phyloP scores from a whole-genome alignment of 1,140 invertebrate species.

The Brachionus sp. region DNA sequence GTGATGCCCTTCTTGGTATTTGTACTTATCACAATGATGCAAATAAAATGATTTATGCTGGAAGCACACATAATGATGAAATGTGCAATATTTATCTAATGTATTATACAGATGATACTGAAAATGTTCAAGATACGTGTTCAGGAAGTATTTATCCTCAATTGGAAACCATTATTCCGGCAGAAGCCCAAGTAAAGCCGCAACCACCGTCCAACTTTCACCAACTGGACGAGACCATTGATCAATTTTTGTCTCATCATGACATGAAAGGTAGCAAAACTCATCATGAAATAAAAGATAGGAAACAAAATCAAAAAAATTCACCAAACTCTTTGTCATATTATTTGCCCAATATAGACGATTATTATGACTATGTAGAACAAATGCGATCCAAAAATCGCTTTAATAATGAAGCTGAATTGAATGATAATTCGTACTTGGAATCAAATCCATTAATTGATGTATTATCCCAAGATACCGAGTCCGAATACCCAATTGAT shows the following conservation, averaged over 20 bases:
- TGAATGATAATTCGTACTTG: conserved; percentile 28
- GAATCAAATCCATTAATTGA: background rate
- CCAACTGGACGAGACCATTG: background rate
- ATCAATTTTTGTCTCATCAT: background rate
- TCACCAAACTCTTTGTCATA: background rate
- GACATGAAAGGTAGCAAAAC: conserved; percentile 44
- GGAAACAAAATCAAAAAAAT: background rate
- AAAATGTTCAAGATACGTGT: conserved; percentile 16
- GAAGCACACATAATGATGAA: conserved; percentile 81
- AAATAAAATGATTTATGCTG: background rate
- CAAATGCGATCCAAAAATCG: conserved; percentile 34
- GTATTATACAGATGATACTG: conserved; percentile 76
- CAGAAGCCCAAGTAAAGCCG: conserved; percentile 35
- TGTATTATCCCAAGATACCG: background rate
- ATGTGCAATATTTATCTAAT: conserved; percentile 99
- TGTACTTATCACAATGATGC: conserved; percentile 27
- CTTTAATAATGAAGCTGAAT: conserved; percentile 14
- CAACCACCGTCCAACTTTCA: background rate
- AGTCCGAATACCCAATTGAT: conserved; percentile 4
- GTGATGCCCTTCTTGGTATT: conserved; percentile 70
- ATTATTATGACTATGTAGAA: conserved; percentile 19
- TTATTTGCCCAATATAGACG: background rate
- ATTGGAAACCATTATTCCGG: conserved; percentile 31
- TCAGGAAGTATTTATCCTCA: conserved; percentile 17
- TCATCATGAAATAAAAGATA: conserved; percentile 42